phyloP scores from a whole-genome alignment of 2,113 vertebrate genomes.

The Phrynosoma blainvillii region DNA sequence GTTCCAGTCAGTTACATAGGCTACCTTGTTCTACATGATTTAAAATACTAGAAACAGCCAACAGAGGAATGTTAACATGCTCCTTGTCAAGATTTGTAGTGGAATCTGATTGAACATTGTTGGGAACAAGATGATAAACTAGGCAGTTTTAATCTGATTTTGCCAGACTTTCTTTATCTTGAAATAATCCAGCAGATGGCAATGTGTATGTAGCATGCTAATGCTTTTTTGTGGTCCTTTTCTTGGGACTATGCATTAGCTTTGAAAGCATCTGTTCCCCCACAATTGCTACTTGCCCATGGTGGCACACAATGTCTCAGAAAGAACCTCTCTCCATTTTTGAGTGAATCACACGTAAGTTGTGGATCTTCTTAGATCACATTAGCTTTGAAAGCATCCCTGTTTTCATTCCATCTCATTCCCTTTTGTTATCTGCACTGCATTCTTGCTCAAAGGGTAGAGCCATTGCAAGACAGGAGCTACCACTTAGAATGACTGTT shows the following conservation, averaged over 20 bases:
- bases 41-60: not conserved
- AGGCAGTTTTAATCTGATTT: not conserved
- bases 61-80: not conserved
- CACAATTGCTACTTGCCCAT: too few species aligned
- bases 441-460: not conserved
- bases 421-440: not conserved
- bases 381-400: not conserved
- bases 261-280: not conserved
- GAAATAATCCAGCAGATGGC: slow-evolving; percentile 4
- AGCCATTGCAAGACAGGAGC: not conserved
- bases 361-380: too few species aligned
- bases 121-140: not conserved
- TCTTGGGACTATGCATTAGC: not conserved
- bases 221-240: not conserved
- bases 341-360: too few species aligned
- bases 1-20: not conserved
- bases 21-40: not conserved
- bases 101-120: too few species aligned
- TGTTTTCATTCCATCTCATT: not conserved
- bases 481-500: not conserved
- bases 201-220: not conserved
- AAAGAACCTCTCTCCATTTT: too few species aligned
- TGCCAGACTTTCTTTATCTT: not conserved
- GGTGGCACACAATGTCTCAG: too few species aligned
- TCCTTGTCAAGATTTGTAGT: not conserved